These are phyloP conservation scores for Anabacerthia variegaticeps DNA, from an alignment of 2,797 vertebrate species.

Conservation along the genomic window DNA sequence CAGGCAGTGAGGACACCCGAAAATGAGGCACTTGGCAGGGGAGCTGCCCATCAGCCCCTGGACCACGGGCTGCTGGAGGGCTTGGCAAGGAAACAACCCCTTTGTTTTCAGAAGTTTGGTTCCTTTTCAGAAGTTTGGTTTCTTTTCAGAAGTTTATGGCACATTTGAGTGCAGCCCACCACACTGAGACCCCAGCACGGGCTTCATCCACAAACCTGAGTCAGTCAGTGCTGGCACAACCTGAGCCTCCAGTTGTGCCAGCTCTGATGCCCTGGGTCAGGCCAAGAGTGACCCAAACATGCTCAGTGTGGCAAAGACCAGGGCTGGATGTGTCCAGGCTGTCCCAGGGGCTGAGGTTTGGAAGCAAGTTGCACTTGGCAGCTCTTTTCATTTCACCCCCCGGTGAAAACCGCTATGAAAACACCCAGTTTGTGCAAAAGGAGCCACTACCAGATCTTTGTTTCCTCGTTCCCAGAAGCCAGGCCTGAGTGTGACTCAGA, in stretches of 20 bases:
- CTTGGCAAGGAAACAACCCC: background rate
- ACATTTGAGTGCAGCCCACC: background rate
- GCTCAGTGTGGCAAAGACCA: fast-evolving
- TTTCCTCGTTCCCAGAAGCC: background rate
- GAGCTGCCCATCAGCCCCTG: background rate
- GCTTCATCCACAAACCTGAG: background rate
- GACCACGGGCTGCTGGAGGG: fast-evolving
- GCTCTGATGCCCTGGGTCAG: background rate
- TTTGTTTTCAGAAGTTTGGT: background rate
- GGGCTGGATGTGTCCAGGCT: fast-evolving
- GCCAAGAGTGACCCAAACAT: background rate
- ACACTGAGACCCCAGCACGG: background rate
- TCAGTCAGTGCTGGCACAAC: background rate
- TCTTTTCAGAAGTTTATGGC: background rate
- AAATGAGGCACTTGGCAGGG: background rate
- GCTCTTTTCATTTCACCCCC: background rate
- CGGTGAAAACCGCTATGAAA: background rate
- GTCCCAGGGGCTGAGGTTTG: background rate
- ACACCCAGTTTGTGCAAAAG: background rate
- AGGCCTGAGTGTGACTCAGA: background rate
- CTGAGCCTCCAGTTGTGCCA: fast-evolving
- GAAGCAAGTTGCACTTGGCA: background rate
- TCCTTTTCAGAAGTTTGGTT: background rate
- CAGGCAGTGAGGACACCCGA: background rate
- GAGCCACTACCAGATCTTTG: background rate